Conservation (phyloP, 2,797 vertebrate species). For the Manis pentadactyla region DNA sequence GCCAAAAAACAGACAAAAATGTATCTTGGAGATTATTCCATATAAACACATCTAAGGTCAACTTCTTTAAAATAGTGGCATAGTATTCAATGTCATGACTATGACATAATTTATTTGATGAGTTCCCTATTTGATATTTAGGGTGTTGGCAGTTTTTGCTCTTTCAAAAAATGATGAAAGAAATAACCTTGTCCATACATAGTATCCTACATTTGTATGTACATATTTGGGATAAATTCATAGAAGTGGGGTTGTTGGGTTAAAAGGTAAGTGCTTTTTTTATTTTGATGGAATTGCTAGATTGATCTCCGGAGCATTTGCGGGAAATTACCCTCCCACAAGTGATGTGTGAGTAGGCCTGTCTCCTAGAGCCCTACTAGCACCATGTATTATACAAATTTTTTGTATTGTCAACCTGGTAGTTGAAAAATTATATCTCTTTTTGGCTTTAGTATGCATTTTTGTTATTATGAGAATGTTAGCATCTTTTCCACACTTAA, state of each 20-base stretch:
- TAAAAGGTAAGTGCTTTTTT: background rate
- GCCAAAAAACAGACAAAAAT: background rate
- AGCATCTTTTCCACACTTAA: background rate
- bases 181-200: background rate
- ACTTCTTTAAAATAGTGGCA: background rate
- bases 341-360: background rate
- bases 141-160: background rate
- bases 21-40: background rate
- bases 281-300: background rate
- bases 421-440: background rate
- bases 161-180: background rate
- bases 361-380: background rate
- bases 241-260: background rate
- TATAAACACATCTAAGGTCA: background rate
- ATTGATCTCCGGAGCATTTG: background rate
- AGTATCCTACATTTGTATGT: background rate
- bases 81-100: background rate
- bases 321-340: background rate
- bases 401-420: background rate
- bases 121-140: background rate
- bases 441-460: background rate
- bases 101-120: background rate
- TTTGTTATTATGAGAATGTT: background rate
- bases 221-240: background rate
- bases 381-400: background rate